phyloP scores from a whole-genome alignment of 2,113 vertebrate genomes.

The Todiramphus chloris region DNA sequence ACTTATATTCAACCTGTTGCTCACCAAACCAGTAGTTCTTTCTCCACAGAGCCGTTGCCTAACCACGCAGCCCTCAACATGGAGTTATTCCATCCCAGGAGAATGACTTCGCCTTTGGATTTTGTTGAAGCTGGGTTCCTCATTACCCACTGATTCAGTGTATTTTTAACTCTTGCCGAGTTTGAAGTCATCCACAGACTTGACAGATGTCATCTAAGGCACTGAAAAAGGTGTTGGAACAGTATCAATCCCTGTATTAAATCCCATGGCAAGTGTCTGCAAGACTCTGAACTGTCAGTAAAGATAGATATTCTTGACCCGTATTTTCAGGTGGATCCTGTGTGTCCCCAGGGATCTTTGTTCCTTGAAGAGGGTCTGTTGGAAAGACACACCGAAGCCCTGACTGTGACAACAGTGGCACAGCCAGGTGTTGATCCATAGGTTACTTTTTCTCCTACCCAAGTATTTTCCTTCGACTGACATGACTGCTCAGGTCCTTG shows the following conservation, averaged over 20 bases:
- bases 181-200: neutral
- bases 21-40: neutral
- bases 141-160: neutral
- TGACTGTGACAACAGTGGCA: neutral
- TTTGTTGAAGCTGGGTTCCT: neutral
- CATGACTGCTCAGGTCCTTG: neutral
- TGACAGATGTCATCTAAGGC: neutral
- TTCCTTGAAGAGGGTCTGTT: neutral
- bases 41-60: neutral
- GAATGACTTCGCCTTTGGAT: neutral
- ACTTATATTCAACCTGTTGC: neutral
- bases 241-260: neutral
- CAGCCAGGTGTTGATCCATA: neutral
- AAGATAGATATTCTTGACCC: neutral
- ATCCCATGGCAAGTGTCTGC: neutral
- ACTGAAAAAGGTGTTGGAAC: neutral
- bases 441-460: neutral
- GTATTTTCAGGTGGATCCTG: neutral
- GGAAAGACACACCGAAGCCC: neutral
- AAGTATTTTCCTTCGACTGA: neutral
- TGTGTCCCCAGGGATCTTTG: neutral
- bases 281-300: neutral
- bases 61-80: neutral
- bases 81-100: neutral
- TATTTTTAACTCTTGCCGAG: neutral